Evolutionary conservation across 92 coral and sea anemone genomes (phyloP).

Genomic region (Palythoa caribaeorum): DNA sequence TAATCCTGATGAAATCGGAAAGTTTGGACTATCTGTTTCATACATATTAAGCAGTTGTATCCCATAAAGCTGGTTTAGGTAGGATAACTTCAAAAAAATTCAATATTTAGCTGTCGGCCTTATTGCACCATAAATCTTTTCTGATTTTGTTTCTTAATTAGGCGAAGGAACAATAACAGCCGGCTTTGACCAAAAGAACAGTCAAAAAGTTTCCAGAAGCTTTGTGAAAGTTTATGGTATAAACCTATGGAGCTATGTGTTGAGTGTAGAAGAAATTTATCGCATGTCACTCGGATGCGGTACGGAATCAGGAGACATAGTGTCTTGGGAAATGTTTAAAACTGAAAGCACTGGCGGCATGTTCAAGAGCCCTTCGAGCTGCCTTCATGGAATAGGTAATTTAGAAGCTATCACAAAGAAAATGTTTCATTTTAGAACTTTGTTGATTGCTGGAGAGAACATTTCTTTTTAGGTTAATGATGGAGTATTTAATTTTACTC

Average conservation of each 20-base stretch:
- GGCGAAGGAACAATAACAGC: slow-evolving; percentile 48
- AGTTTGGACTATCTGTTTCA: too few species aligned
- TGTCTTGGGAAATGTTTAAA: slow-evolving; percentile 54
- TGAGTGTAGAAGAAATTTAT: slow-evolving; percentile 50
- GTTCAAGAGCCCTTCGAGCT: slow-evolving; percentile 37
- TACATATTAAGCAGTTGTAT: too few species aligned
- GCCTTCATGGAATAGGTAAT: slow-evolving; percentile 53
- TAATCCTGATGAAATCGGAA: too few species aligned
- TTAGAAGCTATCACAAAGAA: not conserved
- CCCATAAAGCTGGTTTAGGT: too few species aligned
- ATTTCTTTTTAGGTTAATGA: too few species aligned
- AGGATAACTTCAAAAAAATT: too few species aligned
- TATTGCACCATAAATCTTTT: too few species aligned
- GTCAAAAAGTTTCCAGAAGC: not conserved
- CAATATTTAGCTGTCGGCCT: not conserved
- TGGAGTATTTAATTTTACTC: too few species aligned
- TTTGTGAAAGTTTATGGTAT: slow-evolving; percentile 42
- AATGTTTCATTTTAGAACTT: not conserved
- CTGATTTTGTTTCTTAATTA: not conserved
- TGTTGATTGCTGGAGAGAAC: not conserved
- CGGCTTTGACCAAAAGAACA: not conserved
- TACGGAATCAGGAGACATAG: slow-evolving; percentile 44
- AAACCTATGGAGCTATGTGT: slow-evolving; percentile 50
- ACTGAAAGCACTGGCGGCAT: slow-evolving; percentile 12
- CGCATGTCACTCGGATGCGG: slow-evolving; percentile 74